These are phyloP conservation scores for Torymus aiolomorphi DNA, from an alignment of 2,888 invertebrate species.

Conservation along the genomic window DNA sequence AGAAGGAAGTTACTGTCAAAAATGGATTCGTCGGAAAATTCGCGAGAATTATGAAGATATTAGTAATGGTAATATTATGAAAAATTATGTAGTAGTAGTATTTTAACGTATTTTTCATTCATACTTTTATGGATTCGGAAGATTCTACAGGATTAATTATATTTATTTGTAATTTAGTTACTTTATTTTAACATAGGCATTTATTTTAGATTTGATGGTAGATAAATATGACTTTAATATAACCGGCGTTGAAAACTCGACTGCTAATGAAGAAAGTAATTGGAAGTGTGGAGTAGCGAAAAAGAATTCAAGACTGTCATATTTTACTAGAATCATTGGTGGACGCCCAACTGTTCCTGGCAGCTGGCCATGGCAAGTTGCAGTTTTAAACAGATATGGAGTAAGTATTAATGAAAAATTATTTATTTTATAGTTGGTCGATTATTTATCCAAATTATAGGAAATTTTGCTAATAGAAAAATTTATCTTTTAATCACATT, in stretches of 20 bases:
- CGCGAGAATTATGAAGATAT: slow-evolving; percentile 69
- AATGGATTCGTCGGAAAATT: slow-evolving; percentile 78
- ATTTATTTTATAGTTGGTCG: neutral
- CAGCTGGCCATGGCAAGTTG: slow-evolving; percentile 97
- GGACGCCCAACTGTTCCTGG: slow-evolving; percentile 87
- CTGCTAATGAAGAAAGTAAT: slow-evolving; percentile 62
- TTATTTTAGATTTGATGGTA: slow-evolving; percentile 61
- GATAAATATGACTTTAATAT: slow-evolving; percentile 70
- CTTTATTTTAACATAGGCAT: neutral
- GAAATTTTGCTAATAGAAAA: too few relatives aligned
- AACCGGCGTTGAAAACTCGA: slow-evolving; percentile 66
- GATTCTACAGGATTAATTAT: too few relatives aligned
- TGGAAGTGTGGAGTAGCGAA: slow-evolving; percentile 70
- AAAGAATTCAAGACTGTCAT: slow-evolving; percentile 68
- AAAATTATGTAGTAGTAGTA: too few relatives aligned
- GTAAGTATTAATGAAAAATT: slow-evolving; percentile 75
- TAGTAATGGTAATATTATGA: slow-evolving; percentile 64
- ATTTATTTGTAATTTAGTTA: neutral
- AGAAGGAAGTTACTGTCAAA: slow-evolving; percentile 88
- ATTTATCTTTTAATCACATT: too few relatives aligned
- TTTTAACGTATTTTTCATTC: too few relatives aligned
- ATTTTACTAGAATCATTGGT: slow-evolving; percentile 87
- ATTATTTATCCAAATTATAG: too few relatives aligned
- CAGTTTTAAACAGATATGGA: slow-evolving; percentile 89
- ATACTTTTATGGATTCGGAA: too few relatives aligned